Percentiles rank a stretch among this genome's conserved stretches.
These are phyloP conservation scores for Callosobruchus maculatus DNA, from an alignment of 2,888 invertebrate genomes.

Conservation along the genomic window DNA sequence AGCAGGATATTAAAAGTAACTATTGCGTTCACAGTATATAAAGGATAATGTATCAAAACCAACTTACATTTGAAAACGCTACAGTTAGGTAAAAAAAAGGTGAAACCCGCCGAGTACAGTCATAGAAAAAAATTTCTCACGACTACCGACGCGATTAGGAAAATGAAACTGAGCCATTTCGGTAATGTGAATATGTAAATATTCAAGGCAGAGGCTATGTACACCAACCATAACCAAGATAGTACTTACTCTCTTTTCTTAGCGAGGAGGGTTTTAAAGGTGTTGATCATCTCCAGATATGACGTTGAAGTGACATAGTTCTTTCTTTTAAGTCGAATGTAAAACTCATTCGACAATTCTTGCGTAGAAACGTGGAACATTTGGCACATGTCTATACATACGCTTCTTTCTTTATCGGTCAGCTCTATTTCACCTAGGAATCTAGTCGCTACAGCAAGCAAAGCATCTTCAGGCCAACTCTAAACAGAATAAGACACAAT, in stretches of 20 bases:
- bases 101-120: too few species aligned
- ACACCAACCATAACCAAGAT: neutral
- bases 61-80: too few species aligned
- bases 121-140: too few species aligned
- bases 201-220: too few species aligned
- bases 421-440: conserved; percentile 80
- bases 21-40: too few species aligned
- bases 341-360: conserved; percentile 63
- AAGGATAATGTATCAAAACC: too few species aligned
- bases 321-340: conserved; percentile 63
- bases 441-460: conserved; percentile 81
- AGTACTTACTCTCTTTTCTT: conserved; percentile 67
- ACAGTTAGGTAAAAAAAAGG: too few species aligned
- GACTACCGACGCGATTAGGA: too few species aligned
- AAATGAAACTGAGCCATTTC: too few species aligned
- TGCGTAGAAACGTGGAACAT: conserved; percentile 84
- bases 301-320: conserved; percentile 94
- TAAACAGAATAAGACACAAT: conserved; percentile 44
- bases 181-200: too few species aligned
- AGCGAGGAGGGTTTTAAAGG: conserved; percentile 75
- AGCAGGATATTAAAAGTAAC: too few species aligned
- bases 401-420: conserved; percentile 66
- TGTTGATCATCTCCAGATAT: conserved; percentile 86
- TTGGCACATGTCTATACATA: conserved; percentile 86
- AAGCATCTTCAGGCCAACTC: conserved; percentile 92